Base-by-base conservation (phyloP, 2,888 invertebrate genomes). In the Malacosoma neustria region DNA sequence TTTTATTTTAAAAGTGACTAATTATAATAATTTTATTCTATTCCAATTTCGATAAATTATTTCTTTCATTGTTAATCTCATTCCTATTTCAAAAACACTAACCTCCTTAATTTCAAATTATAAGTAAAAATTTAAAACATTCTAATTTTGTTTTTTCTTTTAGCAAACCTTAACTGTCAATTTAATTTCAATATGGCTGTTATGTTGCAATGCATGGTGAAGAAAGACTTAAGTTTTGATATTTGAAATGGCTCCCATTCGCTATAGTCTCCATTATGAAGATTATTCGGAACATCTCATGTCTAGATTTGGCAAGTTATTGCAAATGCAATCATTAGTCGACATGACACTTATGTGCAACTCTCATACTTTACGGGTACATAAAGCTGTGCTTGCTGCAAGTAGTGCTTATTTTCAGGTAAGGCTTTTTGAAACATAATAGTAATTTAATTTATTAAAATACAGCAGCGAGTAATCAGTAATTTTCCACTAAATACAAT, bases 271-370 rank as follows among this genome's bases (percentile, higher is more conserved):
- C 41, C 90, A 91, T 61, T 91, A 91, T 87, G 89, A 90, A 67
- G 90, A 89, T 62, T 91, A 92, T 71, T 89, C 91, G 14, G 88
- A 89, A 51, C 90, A 91, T 62, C 79, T 92, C 49, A 87, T 90
- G 64, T 89, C 90, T 36, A 88, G 90, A 57, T 89, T 93, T 61
- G 91, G 92, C 45, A 89, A 90, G 58, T 77, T 92, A 31, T 84
- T 93, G 61, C 91, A 92, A 74, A 89, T 90, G 64, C 92, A 92
- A 66, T 89, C 90, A 40, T 81, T 92, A 45, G 92, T 93, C 31
- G 93, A 93, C 66, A 89, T 92, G 70, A 92, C 91, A 35, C 87
- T 93, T 33, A 90, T 91, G 85, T 93, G 92, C 62, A 91, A 92
- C 56, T 91, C 90, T 34, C 91, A 92, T 61, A 90, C 91, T 51